Base-by-base conservation (phyloP, 2,797 vertebrate species). In the Chelidonichthys spinosus region DNA sequence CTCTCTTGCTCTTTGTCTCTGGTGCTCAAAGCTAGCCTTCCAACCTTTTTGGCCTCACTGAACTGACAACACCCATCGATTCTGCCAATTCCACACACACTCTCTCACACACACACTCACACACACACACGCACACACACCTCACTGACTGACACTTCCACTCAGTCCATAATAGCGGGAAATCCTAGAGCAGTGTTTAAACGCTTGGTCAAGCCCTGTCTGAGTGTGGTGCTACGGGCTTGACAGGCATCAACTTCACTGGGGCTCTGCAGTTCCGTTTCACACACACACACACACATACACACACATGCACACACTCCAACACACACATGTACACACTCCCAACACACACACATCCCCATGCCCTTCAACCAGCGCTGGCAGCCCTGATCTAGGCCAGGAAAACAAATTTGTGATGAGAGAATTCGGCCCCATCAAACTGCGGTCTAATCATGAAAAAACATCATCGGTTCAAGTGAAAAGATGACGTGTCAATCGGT, bases 111-210 rank as follows among this genome's bases (percentile, higher is more conserved):
- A 15, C 66, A 56, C 11, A 40, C 72, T 10, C 47, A 47, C 39
- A n/a, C 63, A 50, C 44, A 60, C 60, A 74, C 40, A 60, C 60
- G 74, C 58, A 55, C 47, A 75, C 63, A 74, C 47, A 65, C 61
- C 71, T 81, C 75, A 25, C 68, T 63, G 85, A 90, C 82, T 90
- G 87, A 90, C 90, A 90, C 85, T 72, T 88, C 76, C 82, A 86
- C 79, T 90, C 87, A 82, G 85, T 72, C 69, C 74, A 75, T 76
- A 81, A 81, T 65, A 88, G 83, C 43, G 15, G 76, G 87, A 88
- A 91, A 88, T 87, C 89, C 89, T 81, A 55, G 69, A 88, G 88
- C 89, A 81, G 79, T 62, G 71, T 90, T 93, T 90, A 90, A 93
- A 89, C 72, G 86, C 88, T 87, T 84, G 88, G 85, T 84, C 89